Percentiles rank a stretch among this genome's conserved stretches.
phyloP scores from a whole-genome alignment of 2,888 invertebrate genomes.

The Acleris literana region DNA sequence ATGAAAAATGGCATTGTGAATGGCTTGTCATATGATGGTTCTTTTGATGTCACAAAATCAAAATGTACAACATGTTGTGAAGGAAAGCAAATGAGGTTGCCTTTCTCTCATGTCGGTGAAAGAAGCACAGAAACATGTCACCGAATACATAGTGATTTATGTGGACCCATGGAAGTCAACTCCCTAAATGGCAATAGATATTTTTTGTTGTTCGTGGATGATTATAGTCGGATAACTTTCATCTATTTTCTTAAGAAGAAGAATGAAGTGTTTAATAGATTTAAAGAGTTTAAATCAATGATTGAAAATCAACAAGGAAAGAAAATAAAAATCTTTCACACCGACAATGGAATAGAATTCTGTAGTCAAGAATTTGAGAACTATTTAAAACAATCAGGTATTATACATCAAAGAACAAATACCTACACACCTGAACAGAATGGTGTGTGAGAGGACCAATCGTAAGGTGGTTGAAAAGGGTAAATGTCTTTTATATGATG shows the following conservation, averaged over 20 bases:
- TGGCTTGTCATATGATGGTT: conserved; percentile 20
- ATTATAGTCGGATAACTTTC: conserved; percentile 23
- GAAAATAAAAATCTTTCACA: conserved; percentile 36
- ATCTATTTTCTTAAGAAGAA: conserved; percentile 25
- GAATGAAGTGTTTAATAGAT: conserved; percentile 28
- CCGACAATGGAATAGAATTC: conserved; percentile 39
- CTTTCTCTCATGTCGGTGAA: conserved; percentile 16
- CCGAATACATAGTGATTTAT: conserved; percentile 19
- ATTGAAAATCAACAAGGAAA: conserved; percentile 37
- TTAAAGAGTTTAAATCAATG: conserved; percentile 33
- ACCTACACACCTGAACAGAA: conserved; percentile 37
- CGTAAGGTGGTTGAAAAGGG: conserved; percentile 37
- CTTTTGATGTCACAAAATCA: conserved; percentile 15
- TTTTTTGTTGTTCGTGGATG: conserved; percentile 19
- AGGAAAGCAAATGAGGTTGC: conserved; percentile 28
- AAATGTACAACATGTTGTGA: conserved; percentile 37
- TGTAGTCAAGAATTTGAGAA: conserved; percentile 39
- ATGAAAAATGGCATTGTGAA: conserved; percentile 11
- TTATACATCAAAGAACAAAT: conserved; percentile 39
- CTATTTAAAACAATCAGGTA: conserved; percentile 37
- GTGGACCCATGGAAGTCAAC: conserved; percentile 32
- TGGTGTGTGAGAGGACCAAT: conserved; percentile 35
- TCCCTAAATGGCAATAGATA: conserved; percentile 1
- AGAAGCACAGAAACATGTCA: conserved; percentile 13
- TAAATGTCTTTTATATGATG: conserved; percentile 34